Evolutionary conservation across 1,140 invertebrate genomes (phyloP).

Genomic region (Orchestia grillus): DNA sequence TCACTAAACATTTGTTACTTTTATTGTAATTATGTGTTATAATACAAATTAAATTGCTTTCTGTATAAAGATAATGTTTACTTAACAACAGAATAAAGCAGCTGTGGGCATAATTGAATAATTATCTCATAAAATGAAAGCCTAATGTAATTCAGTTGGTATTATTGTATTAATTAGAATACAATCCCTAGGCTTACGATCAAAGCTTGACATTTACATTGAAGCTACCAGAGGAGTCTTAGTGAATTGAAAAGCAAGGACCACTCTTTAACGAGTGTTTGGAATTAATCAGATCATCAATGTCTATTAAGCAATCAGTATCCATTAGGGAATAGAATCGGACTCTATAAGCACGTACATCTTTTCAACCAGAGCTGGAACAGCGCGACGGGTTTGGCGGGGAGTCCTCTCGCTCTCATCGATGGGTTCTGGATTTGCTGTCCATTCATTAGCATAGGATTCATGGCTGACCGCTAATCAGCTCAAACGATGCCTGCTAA

Average conservation of each 20-base stretch:
- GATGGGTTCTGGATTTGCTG: background rate
- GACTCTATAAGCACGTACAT: background rate
- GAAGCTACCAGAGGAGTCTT: background rate
- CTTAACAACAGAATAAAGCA: background rate
- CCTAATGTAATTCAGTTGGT: background rate
- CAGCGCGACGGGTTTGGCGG: background rate
- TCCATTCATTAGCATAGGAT: slow-evolving; percentile 9
- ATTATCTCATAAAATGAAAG: background rate
- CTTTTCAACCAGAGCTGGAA: background rate
- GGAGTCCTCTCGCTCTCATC: background rate
- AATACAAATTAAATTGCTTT: background rate
- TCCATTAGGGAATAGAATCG: background rate
- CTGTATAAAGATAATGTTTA: background rate
- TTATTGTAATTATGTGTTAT: background rate
- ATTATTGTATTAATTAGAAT: background rate
- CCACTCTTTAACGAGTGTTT: background rate
- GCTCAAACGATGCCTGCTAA: slow-evolving; percentile 33
- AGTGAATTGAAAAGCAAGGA: background rate
- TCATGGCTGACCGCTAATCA: slow-evolving; percentile 44
- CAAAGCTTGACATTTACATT: background rate
- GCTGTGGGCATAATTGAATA: background rate
- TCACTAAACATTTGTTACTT: background rate
- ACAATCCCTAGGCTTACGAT: background rate
- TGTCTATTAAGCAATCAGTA: background rate
- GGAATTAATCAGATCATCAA: background rate